Base-by-base conservation (phyloP, 2,888 invertebrate species). In the Erebia epiphron region DNA sequence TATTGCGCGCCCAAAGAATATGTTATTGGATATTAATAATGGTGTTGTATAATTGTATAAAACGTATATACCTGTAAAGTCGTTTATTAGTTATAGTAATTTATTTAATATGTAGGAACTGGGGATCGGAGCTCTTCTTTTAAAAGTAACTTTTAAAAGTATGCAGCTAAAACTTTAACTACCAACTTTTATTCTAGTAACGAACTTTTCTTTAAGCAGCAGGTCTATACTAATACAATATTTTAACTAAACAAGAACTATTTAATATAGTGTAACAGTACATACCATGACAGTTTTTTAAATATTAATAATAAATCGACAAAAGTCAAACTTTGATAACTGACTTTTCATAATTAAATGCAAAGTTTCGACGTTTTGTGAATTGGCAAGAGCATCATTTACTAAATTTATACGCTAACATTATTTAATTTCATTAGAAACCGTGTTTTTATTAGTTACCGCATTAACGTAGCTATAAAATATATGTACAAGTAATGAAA, bases 11-110 rank as follows among this genome's bases (percentile, higher is more conserved):
- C 92, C 92, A 93, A 92, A 93, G 92, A 92, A 83, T 91, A 91
- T 88, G 87, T 88, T 88, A 90, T 88, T 84, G 84, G 86, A 84
- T 86, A 84, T 86, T 80, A 83, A 86, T 78, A 83, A 86, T 78
- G 85, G 84, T 86, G 88, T 89, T 92, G 92, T 93, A 92, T 90
- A 91, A 91, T 91, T 92, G 90, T 93, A 89, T 87, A 92, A 89
- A 85, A 90, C 87, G 86, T 90, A 89, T 90, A 87, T 90, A 91
- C 86, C 79, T 92, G 90, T 92, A 91, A 88, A 91, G 88, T 89
- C 87, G 86, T 89, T 89, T 90, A 91, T 89, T 75, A 80, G 79
- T 77, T 78, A 84, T 92, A 92, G 88, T 88, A 84, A 92, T 92
- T 93, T 93, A 92, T 92, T 92, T 89, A 85, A 82, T 85, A 84